Percentiles rank a stretch among this genome's conserved stretches.
Conservation (phyloP, 1,140 invertebrate genomes). For the Apis laboriosa region DNA sequence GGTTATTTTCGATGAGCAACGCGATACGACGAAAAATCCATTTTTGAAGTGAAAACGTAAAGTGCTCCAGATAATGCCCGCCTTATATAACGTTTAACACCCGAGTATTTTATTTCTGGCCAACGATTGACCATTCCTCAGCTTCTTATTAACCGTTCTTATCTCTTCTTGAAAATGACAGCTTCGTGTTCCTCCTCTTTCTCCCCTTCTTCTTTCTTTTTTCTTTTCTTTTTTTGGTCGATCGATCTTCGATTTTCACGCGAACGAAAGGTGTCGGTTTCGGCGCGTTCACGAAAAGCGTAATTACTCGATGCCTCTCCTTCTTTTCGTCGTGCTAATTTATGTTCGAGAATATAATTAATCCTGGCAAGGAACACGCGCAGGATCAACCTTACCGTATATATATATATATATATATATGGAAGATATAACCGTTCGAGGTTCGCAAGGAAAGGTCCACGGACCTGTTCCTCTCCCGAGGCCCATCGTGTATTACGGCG, state of each 20-base stretch:
- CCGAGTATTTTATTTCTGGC: neutral
- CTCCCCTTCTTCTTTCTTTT: neutral
- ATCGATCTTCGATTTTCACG: neutral
- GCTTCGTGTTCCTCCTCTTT: no score
- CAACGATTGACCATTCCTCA: neutral
- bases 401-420: neutral
- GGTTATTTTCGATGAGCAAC: conserved; percentile 59
- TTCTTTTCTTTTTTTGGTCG: no score
- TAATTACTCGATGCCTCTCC: conserved; percentile 25
- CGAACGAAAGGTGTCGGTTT: neutral
- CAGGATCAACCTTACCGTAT: neutral
- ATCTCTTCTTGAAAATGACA: neutral
- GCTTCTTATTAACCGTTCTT: conserved; percentile 2
- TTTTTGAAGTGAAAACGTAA: conserved; percentile 36
- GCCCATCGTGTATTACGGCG: conserved; percentile 58
- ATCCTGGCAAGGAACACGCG: conserved; percentile 50
- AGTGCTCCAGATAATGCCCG: conserved; percentile 36
- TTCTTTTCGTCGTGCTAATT: conserved; percentile 26
- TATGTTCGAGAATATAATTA: conserved; percentile 44
- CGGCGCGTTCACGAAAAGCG: neutral
- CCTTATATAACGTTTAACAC: conserved; percentile 21
- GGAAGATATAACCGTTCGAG: conserved; percentile 36
- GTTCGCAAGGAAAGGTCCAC: conserved; percentile 19
- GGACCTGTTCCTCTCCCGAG: conserved; percentile 47
- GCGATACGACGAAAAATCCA: conserved; percentile 45